Evolutionary conservation across 2,113 vertebrate species (phyloP).

Genomic region (Atrichornis clamosus): DNA sequence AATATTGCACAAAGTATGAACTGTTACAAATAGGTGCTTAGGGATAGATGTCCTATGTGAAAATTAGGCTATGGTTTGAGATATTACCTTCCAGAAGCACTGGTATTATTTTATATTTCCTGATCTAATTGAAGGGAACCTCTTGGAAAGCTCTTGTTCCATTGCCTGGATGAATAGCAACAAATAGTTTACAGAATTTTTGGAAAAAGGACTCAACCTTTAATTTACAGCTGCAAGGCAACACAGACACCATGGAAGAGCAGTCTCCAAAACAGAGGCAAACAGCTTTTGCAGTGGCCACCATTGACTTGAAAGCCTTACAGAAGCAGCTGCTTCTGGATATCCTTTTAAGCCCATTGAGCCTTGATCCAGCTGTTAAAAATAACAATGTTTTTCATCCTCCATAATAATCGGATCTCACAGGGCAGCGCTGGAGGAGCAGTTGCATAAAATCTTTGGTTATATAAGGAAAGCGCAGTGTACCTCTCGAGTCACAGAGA

Average conservation of each 20-base stretch:
- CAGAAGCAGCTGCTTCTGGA: neutral
- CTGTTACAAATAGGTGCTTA: neutral
- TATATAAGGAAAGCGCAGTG: neutral
- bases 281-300: neutral
- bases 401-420: slow-evolving; percentile 27
- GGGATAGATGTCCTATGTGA: neutral
- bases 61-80: neutral
- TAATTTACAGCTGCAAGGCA: neutral
- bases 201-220: neutral
- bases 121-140: neutral
- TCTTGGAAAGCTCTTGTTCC: neutral
- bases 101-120: neutral
- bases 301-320: neutral
- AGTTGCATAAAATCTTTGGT: neutral
- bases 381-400: slow-evolving; percentile 48
- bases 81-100: neutral
- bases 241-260: neutral
- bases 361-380: slow-evolving; percentile 57
- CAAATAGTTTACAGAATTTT: neutral
- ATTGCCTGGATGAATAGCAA: neutral
- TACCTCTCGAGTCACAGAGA: neutral
- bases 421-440: neutral
- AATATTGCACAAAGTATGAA: neutral
- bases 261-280: neutral
- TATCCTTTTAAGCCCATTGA: slow-evolving; percentile 21